Evolutionary conservation across 2,797 vertebrate species (phyloP).

Genomic region (Delichon dasypus): DNA sequence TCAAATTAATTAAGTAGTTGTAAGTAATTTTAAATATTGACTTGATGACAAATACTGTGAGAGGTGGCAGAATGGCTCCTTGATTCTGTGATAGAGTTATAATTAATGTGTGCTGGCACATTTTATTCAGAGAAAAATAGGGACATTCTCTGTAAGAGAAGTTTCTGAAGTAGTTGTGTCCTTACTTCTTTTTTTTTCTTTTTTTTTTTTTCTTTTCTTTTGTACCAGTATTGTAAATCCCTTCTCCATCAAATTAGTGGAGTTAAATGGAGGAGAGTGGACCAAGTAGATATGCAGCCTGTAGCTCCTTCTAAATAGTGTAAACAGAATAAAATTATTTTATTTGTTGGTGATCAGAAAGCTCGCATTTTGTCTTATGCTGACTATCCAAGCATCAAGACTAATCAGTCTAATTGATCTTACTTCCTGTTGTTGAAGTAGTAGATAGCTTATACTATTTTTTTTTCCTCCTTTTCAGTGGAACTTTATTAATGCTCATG

Average conservation of each 20-base stretch:
- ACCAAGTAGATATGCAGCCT: neutral
- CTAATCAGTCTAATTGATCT: neutral
- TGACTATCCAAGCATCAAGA: neutral
- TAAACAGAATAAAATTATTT: neutral
- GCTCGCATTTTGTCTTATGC: neutral
- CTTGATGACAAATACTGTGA: neutral
- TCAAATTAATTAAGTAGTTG: neutral
- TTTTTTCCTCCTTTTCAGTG: neutral
- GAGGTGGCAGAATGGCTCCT: neutral
- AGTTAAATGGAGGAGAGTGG: neutral
- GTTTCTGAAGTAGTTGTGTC: neutral
- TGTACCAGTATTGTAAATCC: neutral
- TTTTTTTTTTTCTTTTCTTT: neutral
- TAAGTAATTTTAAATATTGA: neutral
- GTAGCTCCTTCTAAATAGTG: neutral
- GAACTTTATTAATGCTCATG: neutral
- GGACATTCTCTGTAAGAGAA: neutral
- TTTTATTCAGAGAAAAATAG: neutral
- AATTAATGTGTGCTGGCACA: neutral
- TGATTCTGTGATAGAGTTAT: neutral
- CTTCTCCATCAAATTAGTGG: neutral
- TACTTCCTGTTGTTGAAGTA: neutral
- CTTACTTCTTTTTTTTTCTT: neutral
- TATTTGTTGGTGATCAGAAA: neutral
- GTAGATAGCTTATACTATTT: neutral